Evolutionary conservation across 2,797 vertebrate species (phyloP).

Genomic region (Rhinogobio ventralis): DNA sequence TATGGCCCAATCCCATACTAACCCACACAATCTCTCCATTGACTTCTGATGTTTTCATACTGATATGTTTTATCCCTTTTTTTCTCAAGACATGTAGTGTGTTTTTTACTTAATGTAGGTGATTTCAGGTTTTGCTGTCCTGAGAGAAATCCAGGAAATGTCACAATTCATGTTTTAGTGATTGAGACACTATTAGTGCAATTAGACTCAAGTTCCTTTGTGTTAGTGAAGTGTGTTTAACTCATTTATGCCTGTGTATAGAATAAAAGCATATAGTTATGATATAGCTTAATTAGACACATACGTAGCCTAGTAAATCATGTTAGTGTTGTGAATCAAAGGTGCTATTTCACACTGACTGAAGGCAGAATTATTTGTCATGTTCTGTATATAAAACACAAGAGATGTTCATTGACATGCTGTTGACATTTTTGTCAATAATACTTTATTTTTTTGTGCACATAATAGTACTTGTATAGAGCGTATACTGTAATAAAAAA

Average conservation of each 20-base stretch:
- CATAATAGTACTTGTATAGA: slow-evolving; percentile 52
- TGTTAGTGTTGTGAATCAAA: slow-evolving; percentile 12
- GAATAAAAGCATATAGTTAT: background rate
- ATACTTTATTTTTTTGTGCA: slow-evolving; percentile 35
- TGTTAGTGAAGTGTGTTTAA: slow-evolving; percentile 6
- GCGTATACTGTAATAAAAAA: slow-evolving; percentile 34
- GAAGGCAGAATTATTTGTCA: background rate
- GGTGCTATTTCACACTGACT: slow-evolving; percentile 18
- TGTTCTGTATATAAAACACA: slow-evolving; percentile 33
- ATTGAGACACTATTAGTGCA: background rate
- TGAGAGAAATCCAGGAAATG: background rate
- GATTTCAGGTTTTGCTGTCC: background rate
- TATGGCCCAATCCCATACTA: slow-evolving; percentile 79
- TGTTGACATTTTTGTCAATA: slow-evolving; percentile 28
- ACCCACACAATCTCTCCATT: slow-evolving; percentile 6
- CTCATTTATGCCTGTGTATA: background rate
- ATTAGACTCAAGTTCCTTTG: background rate
- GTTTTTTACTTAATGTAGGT: background rate
- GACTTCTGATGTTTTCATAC: background rate
- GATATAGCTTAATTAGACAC: background rate
- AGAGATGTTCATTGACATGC: slow-evolving; percentile 11
- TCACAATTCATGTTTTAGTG: background rate
- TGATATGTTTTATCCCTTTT: background rate
- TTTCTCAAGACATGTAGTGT: background rate
- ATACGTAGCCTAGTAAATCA: background rate